These are phyloP conservation scores for Todiramphus saurophagus DNA, from an alignment of 2,113 vertebrate species.

Conservation along the genomic window DNA sequence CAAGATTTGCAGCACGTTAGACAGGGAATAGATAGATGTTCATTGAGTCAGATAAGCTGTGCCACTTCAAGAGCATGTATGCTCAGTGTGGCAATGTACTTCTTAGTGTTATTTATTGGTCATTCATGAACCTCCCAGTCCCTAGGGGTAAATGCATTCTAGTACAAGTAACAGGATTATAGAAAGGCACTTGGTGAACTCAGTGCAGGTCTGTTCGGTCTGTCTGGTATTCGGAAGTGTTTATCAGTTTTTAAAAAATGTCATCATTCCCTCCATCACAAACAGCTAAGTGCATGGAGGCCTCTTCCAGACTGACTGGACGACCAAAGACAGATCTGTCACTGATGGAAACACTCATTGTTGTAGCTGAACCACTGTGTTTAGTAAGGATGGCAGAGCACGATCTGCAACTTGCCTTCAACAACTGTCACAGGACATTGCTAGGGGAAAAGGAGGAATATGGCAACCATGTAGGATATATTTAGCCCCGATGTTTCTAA, in stretches of 20 bases:
- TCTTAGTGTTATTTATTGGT: not conserved
- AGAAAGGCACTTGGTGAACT: not conserved
- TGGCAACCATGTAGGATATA: not conserved
- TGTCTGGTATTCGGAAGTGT: not conserved
- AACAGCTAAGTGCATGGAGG: not conserved
- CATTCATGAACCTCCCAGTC: not conserved
- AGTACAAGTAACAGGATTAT: not conserved
- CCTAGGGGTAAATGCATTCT: not conserved
- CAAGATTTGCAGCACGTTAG: not conserved
- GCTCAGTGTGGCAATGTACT: not conserved
- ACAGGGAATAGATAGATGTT: not conserved
- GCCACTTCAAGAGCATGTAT: not conserved
- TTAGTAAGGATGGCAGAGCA: not conserved
- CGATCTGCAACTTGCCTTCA: not conserved
- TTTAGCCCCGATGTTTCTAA: not conserved
- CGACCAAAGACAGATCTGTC: not conserved
- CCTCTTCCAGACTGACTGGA: not conserved
- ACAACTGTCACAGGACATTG: not conserved
- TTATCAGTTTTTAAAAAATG: not conserved
- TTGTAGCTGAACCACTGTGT: not conserved
- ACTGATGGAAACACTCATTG: not conserved
- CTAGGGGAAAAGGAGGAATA: not conserved
- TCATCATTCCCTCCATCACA: not conserved
- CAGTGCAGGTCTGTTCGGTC: not conserved
- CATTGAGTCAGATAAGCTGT: not conserved